Percentiles rank a stretch among this genome's conserved stretches.
Evolutionary conservation across 2,797 vertebrate species (phyloP).

Genomic region (Squalus acanthias): DNA sequence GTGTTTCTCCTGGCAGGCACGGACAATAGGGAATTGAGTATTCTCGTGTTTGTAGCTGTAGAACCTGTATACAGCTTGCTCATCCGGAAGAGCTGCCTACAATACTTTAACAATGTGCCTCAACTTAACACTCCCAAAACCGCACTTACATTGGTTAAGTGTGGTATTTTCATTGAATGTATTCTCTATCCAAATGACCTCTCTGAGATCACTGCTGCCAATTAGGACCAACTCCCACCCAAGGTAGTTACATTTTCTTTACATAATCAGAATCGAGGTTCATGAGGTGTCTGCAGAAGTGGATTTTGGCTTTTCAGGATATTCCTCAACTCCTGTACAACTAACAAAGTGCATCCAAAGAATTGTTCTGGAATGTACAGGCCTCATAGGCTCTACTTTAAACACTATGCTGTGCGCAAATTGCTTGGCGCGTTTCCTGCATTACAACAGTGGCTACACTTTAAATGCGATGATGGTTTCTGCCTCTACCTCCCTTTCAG

Average conservation of each 20-base stretch:
- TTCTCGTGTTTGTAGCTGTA: background rate
- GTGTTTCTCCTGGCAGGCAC: background rate
- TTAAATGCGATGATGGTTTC: too few relatives aligned
- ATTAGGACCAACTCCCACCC: background rate
- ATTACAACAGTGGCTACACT: too few relatives aligned
- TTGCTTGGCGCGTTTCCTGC: too few relatives aligned
- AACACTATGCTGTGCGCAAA: background rate
- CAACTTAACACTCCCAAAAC: background rate
- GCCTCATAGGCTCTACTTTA: background rate
- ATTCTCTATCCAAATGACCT: background rate
- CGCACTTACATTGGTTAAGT: background rate
- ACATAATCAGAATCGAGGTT: background rate
- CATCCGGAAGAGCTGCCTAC: background rate
- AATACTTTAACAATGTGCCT: background rate
- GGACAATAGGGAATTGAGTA: background rate
- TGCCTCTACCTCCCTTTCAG: too few relatives aligned
- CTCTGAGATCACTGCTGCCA: background rate
- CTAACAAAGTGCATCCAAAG: background rate
- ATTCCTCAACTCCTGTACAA: background rate
- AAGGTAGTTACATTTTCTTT: background rate
- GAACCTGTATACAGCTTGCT: background rate
- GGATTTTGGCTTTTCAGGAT: background rate
- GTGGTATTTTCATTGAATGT: background rate
- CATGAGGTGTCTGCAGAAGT: background rate
- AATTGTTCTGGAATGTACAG: background rate